These are phyloP conservation scores for Aspidiotus rigidus DNA, from an alignment of 2,888 invertebrate species.

Conservation along the genomic window DNA sequence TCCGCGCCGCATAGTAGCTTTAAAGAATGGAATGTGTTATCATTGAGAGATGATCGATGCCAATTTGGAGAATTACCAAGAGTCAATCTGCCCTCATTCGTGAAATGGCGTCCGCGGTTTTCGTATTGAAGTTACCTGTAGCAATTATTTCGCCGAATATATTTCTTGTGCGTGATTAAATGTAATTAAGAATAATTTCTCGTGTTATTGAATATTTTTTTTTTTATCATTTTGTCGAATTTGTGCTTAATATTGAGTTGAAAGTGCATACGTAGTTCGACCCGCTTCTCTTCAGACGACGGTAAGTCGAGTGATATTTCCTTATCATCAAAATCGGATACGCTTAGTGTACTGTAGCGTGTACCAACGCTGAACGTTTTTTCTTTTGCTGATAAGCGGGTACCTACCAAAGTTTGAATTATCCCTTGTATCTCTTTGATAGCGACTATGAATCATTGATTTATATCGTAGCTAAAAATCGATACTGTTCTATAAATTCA, in stretches of 20 bases:
- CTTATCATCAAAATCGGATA: not conserved
- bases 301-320: not conserved
- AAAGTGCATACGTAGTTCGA: conserved; percentile 5
- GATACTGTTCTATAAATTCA: too few species aligned
- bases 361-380: too few species aligned
- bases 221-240: conserved; percentile 15
- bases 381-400: too few species aligned
- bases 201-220: too few species aligned
- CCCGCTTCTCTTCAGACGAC: not conserved
- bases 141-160: conserved; percentile 21
- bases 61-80: conserved; percentile 33
- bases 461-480: too few species aligned
- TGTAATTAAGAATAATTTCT: too few species aligned
- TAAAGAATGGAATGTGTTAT: conserved; percentile 30
- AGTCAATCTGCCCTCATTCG: conserved; percentile 34
- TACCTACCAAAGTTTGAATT: too few species aligned
- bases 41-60: conserved; percentile 31
- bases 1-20: too few species aligned
- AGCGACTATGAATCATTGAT: too few species aligned
- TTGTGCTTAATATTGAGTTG: too few species aligned
- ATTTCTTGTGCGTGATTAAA: conserved; percentile 6
- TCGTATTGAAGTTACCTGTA: conserved; percentile 27
- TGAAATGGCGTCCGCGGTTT: conserved; percentile 29
- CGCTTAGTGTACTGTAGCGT: too few species aligned
- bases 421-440: too few species aligned